These are phyloP conservation scores for Benthosema pterotum DNA, from an alignment of 2,797 vertebrate genomes.

Conservation along the genomic window DNA sequence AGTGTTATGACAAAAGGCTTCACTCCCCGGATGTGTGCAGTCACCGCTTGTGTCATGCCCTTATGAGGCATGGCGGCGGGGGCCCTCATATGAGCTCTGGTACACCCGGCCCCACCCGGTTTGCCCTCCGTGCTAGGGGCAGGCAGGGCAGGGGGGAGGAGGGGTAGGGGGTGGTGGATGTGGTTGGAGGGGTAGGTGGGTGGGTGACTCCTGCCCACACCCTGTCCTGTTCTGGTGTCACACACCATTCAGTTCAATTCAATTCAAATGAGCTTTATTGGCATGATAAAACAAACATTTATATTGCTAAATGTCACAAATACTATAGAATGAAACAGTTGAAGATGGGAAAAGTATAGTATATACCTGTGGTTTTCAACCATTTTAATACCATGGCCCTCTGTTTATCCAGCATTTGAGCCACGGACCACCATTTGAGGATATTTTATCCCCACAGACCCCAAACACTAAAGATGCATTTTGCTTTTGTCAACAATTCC, in stretches of 20 bases:
- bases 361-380: too few species aligned
- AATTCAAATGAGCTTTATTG: too few species aligned
- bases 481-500: too few species aligned
- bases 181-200: constrained; percentile 51
- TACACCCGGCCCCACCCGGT: constrained; percentile 63
- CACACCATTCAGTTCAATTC: background rate
- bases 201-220: constrained; percentile 60
- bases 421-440: too few species aligned
- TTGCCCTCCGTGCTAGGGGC: constrained; percentile 59
- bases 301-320: too few species aligned
- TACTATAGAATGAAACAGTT: too few species aligned
- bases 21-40: constrained; percentile 74
- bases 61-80: constrained; percentile 73
- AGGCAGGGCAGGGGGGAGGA: constrained; percentile 39
- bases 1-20: constrained; percentile 76
- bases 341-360: too few species aligned
- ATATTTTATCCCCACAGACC: too few species aligned
- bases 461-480: too few species aligned
- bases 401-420: too few species aligned
- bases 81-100: constrained; percentile 54
- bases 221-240: constrained; percentile 52
- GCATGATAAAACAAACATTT: too few species aligned
- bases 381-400: too few species aligned
- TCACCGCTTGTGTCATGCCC: constrained; percentile 77
- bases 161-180: constrained; percentile 20